A percentile compares a stretch with the other conserved stretches of the same genome.
phyloP scores from a whole-genome alignment of 2,797 vertebrate genomes.

The Enteromius treurensis region DNA sequence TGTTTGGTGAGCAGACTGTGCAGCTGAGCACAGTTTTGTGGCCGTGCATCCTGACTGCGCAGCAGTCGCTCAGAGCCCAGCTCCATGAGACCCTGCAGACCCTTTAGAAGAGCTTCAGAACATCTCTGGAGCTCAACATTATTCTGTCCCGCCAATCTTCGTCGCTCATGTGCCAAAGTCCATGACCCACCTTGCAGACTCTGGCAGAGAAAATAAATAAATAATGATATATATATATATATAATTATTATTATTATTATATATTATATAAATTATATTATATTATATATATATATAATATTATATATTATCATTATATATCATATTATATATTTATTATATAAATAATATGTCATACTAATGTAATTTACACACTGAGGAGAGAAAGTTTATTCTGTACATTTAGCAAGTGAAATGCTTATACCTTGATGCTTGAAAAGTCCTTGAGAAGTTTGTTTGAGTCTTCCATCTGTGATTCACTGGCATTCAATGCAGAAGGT shows the following conservation, averaged over 20 bases:
- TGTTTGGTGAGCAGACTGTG: constrained; percentile 77
- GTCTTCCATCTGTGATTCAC: constrained; percentile 51
- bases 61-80: constrained; percentile 78
- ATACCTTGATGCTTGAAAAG: constrained; percentile 67
- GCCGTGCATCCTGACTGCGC: constrained; percentile 64
- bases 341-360: too few relatives aligned
- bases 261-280: too few relatives aligned
- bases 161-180: constrained; percentile 69
- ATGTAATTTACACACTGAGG: background rate
- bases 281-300: too few relatives aligned
- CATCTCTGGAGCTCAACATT: constrained; percentile 72
- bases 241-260: too few relatives aligned
- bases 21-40: constrained; percentile 77
- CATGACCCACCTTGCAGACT: constrained; percentile 74
- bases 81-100: constrained; percentile 77
- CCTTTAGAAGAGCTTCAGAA: constrained; percentile 76
- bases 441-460: constrained; percentile 55
- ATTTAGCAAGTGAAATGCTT: background rate
- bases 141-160: constrained; percentile 66
- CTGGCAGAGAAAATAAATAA: background rate
- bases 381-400: background rate
- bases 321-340: too few relatives aligned
- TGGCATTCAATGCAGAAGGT: constrained; percentile 59
- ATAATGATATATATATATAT: too few relatives aligned
- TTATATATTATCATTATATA: too few relatives aligned